Evolutionary conservation across 2,888 invertebrate genomes (phyloP).

Genomic region (Leucoma salicis): DNA sequence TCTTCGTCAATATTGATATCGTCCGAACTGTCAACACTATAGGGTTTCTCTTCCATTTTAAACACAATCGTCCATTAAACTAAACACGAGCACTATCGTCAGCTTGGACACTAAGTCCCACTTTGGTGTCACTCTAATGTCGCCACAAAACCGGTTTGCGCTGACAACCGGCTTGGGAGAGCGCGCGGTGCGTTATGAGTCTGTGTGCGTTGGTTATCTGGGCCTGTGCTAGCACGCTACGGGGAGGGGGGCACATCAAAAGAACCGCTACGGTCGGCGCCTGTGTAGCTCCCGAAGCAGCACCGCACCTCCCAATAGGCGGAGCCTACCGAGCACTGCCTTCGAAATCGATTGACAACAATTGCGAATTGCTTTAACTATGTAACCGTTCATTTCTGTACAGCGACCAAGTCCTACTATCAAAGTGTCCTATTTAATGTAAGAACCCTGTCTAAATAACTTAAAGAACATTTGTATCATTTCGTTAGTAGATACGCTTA

Average conservation of each 20-base stretch:
- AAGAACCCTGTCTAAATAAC: slow-evolving; percentile 52
- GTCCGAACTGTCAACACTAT: slow-evolving; percentile 78
- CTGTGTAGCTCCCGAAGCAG: slow-evolving; percentile 77
- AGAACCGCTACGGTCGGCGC: slow-evolving; percentile 68
- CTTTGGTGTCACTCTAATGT: slow-evolving; percentile 64
- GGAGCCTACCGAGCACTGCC: slow-evolving; percentile 73
- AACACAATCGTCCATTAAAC: slow-evolving; percentile 58
- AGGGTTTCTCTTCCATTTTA: slow-evolving; percentile 77
- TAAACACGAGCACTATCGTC: slow-evolving; percentile 64
- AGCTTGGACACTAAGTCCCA: slow-evolving; percentile 42
- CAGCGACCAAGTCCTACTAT: slow-evolving; percentile 47
- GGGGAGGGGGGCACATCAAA: slow-evolving; percentile 69
- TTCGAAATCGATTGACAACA: slow-evolving; percentile 72
- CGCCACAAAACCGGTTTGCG: slow-evolving; percentile 74
- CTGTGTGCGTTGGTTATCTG: slow-evolving; percentile 75
- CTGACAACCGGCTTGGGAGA: slow-evolving; percentile 77
- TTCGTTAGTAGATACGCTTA: slow-evolving; percentile 43
- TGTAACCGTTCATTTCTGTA: slow-evolving; percentile 35
- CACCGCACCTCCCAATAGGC: slow-evolving; percentile 74
- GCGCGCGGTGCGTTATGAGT: slow-evolving; percentile 77
- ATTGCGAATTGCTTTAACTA: slow-evolving; percentile 65
- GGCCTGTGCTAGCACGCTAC: slow-evolving; percentile 58
- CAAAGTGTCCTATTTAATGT: background rate
- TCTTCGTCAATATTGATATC: slow-evolving; percentile 77
- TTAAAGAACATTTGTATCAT: slow-evolving; percentile 35